Evolutionary conservation across 2,888 invertebrate species (phyloP).

Genomic region (Andricus curvator): DNA sequence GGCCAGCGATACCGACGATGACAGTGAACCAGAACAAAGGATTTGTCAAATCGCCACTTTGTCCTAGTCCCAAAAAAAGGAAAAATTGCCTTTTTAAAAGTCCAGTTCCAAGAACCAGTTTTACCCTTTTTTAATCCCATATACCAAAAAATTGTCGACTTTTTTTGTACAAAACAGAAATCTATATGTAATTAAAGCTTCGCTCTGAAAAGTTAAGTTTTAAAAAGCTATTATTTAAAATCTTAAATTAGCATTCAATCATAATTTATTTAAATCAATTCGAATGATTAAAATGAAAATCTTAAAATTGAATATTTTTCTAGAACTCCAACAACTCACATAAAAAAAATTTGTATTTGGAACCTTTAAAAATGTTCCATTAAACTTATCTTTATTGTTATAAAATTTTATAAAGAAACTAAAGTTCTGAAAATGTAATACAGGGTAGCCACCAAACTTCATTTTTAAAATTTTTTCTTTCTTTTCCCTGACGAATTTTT

Average conservation of each 20-base stretch:
- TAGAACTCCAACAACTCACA: not conserved
- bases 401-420: not conserved
- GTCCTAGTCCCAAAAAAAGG: slow-evolving; percentile 59
- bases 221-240: not conserved
- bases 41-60: slow-evolving; percentile 72
- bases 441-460: too few species aligned
- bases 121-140: not conserved
- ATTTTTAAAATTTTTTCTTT: too few species aligned
- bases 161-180: slow-evolving; percentile 6
- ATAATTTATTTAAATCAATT: not conserved
- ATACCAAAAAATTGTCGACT: not conserved
- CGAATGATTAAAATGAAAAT: too few species aligned
- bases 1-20: slow-evolving; percentile 73
- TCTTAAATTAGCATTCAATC: not conserved
- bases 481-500: too few species aligned
- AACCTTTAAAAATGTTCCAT: not conserved
- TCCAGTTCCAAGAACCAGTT: not conserved
- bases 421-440: not conserved
- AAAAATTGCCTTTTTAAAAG: not conserved
- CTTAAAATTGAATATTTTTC: not conserved
- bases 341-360: not conserved
- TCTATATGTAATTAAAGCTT: not conserved
- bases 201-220: not conserved
- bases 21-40: slow-evolving; percentile 71
- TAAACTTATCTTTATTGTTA: not conserved